Base-by-base conservation (phyloP, 2,113 vertebrate genomes). In the Podiceps cristatus region DNA sequence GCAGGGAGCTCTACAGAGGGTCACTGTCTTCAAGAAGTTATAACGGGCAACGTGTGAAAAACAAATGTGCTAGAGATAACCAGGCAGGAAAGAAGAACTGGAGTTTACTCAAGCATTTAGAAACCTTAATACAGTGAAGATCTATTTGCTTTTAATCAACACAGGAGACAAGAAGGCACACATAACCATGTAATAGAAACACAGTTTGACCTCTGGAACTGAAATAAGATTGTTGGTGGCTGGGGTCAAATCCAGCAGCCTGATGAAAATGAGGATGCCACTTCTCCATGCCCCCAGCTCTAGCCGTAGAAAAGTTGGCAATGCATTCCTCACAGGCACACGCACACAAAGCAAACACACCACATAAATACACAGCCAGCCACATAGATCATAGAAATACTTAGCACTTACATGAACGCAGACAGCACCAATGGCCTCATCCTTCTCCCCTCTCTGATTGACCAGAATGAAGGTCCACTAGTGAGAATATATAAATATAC, bases 351-450 rank as follows among this genome's bases (percentile, higher is more conserved):
- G 29, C 29, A 76, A 20, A 66, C 4, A 25, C 6, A 22, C 6
- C 18, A 9, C 8, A 33, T 25, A 74, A n/a, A 45, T 27, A 28
- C 5, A 20, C 1, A 2, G 9, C 20, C 3, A 2, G 15, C 19
- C 28, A 50, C 37, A 64, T 20, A 42, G 31, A 45, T 50, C 52
- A 67, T 53, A 86, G 52, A 18, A 5, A 15, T 24, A 59, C 8
- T 53, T 29, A 52, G 23, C 18, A 28, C 18, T 42, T 4, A 3
- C 7, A 20, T 63, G 33, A 56, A 63, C 7, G 35, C 9, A 53
- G 25, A 42, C 5, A 58, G 12, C 10, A 66, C 7, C 40, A 76
- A 55, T 6, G 50, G 28, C 29, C 13, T 73, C 33, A 60, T 47
- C 11, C 13, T 73, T 17, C 56, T 69, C 3, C 33, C 28, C 13